phyloP scores from a whole-genome alignment of 2,888 invertebrate genomes.

The Coremacera marginata region DNA sequence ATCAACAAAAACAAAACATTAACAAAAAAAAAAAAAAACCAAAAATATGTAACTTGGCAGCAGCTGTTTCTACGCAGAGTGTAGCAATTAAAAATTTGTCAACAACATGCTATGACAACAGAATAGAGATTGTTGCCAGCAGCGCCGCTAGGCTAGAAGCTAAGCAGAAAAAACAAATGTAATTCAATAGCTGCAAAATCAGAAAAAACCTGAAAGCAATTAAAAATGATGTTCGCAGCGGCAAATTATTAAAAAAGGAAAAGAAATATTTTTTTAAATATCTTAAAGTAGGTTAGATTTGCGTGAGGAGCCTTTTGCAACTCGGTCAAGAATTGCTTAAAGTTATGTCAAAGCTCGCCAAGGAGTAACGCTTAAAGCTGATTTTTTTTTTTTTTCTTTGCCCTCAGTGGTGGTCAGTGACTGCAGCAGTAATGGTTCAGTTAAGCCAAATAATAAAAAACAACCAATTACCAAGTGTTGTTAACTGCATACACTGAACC shows the following conservation, averaged over 20 bases:
- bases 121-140: not conserved
- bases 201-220: not conserved
- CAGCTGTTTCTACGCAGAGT: constrained; percentile 1
- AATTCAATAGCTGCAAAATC: not conserved
- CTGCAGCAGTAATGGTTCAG: not conserved
- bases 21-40: no score
- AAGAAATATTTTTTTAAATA: no score
- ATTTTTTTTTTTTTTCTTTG: not conserved
- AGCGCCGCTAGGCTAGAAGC: not conserved
- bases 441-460: not conserved
- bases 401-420: not conserved
- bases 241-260: no score
- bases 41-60: not conserved
- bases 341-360: no score
- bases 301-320: no score
- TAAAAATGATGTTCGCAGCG: not conserved
- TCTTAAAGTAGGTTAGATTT: no score
- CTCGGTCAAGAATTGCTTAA: no score
- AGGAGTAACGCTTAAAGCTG: no score
- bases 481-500: constrained; percentile 20
- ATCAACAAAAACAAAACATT: no score
- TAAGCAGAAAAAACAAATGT: not conserved
- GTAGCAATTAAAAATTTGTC: constrained; percentile 26
- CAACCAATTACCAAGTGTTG: constrained; percentile 16
- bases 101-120: constrained; percentile 38